phyloP scores from a whole-genome alignment of 23 tunicate genomes.

The Diplosoma virens region DNA sequence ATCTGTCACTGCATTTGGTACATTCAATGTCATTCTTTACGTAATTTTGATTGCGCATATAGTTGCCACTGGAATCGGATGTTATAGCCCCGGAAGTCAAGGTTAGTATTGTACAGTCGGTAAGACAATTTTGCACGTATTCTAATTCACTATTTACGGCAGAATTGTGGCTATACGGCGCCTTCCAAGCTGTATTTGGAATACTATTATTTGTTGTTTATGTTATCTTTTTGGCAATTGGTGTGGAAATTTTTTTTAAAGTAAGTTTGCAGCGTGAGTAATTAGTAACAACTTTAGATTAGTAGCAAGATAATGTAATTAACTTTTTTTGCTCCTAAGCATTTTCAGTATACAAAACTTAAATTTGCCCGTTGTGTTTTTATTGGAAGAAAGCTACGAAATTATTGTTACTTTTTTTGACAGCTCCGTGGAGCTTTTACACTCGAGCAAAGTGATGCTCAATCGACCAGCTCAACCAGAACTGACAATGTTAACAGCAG shows the following conservation, averaged over 20 bases:
- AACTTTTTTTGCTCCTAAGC: no score
- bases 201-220: slow-evolving; percentile 71
- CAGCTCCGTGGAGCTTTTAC: slow-evolving; percentile 82
- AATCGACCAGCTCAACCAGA: slow-evolving; percentile 27
- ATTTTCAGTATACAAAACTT: no score
- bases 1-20: slow-evolving; percentile 75
- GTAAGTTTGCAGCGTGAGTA: no score
- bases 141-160: neutral
- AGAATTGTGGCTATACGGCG: slow-evolving; percentile 65
- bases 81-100: slow-evolving; percentile 24
- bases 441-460: neutral
- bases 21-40: slow-evolving; percentile 66
- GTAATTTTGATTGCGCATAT: slow-evolving; percentile 61
- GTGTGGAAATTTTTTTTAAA: slow-evolving; percentile 92
- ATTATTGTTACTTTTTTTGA: neutral
- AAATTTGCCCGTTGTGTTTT: no score
- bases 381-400: no score
- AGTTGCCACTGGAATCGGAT: slow-evolving; percentile 59
- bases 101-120: slow-evolving; percentile 1
- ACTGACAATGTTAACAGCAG: slow-evolving; percentile 27
- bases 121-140: neutral
- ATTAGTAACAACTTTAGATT: no score
- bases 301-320: no score
- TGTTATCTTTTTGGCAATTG: slow-evolving; percentile 77
- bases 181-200: slow-evolving; percentile 82